Percentiles rank a stretch among this genome's conserved stretches.
Evolutionary conservation across 1,140 invertebrate species (phyloP).

Genomic region (Oncopeltus fasciatus): DNA sequence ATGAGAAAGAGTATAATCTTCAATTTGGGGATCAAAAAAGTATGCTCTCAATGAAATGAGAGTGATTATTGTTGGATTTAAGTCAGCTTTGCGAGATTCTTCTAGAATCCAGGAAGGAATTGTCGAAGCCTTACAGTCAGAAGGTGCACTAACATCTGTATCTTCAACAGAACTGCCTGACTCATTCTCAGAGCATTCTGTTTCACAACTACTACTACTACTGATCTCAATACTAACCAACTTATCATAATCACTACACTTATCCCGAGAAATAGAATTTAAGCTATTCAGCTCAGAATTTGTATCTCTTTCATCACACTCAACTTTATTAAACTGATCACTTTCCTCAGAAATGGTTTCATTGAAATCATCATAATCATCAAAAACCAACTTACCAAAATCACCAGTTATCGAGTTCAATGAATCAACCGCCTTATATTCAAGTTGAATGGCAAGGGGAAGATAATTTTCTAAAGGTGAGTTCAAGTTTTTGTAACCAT

Average conservation of each 20-base stretch:
- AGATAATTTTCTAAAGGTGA: constrained; percentile 22
- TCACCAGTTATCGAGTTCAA: too few relatives aligned
- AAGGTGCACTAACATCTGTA: neutral
- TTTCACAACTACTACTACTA: constrained; percentile 15
- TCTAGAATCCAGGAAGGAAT: constrained; percentile 51
- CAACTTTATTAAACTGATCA: constrained; percentile 21
- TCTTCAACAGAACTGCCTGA: constrained; percentile 16
- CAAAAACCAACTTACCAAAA: too few relatives aligned
- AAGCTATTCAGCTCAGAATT: constrained; percentile 21
- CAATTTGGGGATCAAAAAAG: constrained; percentile 55
- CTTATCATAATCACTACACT: constrained; percentile 14
- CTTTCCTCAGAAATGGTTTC: constrained; percentile 20
- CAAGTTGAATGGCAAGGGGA: neutral
- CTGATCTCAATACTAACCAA: constrained; percentile 16
- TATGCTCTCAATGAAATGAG: constrained; percentile 45
- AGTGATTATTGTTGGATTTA: constrained; percentile 50
- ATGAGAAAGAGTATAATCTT: constrained; percentile 43
- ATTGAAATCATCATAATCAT: neutral
- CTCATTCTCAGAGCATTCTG: too few relatives aligned
- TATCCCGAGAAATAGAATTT: constrained; percentile 10
- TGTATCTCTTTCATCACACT: constrained; percentile 5
- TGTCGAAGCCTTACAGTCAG: neutral
- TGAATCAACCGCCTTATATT: too few relatives aligned
- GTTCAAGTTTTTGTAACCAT: constrained; percentile 41
- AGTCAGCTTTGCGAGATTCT: constrained; percentile 38